A percentile compares a stretch with the other conserved stretches of the same genome.
Conservation (phyloP, 2,888 invertebrate genomes). For the Troilus luridus region DNA sequence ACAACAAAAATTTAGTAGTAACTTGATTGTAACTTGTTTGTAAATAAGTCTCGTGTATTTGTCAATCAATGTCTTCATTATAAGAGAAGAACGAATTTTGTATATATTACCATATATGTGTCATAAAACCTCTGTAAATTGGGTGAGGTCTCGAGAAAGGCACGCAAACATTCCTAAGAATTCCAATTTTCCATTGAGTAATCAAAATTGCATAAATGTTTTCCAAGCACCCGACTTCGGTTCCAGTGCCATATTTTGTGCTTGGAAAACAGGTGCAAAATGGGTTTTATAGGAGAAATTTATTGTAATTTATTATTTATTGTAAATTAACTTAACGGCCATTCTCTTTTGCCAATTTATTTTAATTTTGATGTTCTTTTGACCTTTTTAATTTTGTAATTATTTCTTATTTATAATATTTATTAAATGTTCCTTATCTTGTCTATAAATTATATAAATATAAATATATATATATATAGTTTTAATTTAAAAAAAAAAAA, state of each 20-base stretch:
- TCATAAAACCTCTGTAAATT: slow-evolving; percentile 60
- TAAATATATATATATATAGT: slow-evolving; percentile 44
- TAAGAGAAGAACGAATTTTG: slow-evolving; percentile 54
- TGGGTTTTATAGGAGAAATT: slow-evolving; percentile 56
- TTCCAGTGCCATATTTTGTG: slow-evolving; percentile 59
- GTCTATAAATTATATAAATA: slow-evolving; percentile 51
- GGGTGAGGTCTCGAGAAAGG: slow-evolving; percentile 55
- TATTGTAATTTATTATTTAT: slow-evolving; percentile 59
- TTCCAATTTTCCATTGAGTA: slow-evolving; percentile 58
- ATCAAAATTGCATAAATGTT: slow-evolving; percentile 58
- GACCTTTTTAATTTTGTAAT: slow-evolving; percentile 56
- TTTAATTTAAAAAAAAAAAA: slow-evolving; percentile 48
- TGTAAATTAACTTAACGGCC: slow-evolving; percentile 53
- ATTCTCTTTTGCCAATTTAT: slow-evolving; percentile 58
- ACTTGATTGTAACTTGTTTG: slow-evolving; percentile 58
- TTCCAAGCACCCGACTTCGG: slow-evolving; percentile 59
- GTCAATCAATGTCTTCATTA: slow-evolving; percentile 60
- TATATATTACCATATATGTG: slow-evolving; percentile 53
- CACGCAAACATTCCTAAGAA: slow-evolving; percentile 58
- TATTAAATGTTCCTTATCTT: slow-evolving; percentile 61
- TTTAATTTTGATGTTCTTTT: slow-evolving; percentile 50
- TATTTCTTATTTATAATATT: slow-evolving; percentile 58
- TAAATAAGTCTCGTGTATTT: slow-evolving; percentile 58
- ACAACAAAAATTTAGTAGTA: slow-evolving; percentile 58
- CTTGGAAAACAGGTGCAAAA: slow-evolving; percentile 56